A percentile compares a stretch with the other conserved stretches of the same genome.
Evolutionary conservation across 2,797 vertebrate species (phyloP).

Genomic region (Strix occidentalis): DNA sequence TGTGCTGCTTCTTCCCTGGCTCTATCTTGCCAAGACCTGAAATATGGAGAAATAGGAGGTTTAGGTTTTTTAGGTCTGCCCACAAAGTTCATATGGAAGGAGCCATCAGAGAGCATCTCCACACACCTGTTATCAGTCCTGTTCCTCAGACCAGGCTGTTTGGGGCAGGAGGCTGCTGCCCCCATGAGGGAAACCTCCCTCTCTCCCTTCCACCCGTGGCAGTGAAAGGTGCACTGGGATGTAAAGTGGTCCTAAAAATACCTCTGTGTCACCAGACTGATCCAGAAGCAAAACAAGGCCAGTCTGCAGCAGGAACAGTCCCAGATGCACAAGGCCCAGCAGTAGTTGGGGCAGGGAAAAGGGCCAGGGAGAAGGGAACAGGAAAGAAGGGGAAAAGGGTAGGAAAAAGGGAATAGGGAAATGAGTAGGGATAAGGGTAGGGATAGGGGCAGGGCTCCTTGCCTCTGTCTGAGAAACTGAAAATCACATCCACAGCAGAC

Average conservation of each 20-base stretch:
- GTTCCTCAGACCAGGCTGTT: neutral
- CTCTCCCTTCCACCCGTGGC: neutral
- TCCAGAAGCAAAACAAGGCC: neutral
- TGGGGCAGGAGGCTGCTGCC: neutral
- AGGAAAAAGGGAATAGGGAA: neutral
- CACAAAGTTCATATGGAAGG: neutral
- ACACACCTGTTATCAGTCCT: accelerated
- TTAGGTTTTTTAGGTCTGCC: neutral
- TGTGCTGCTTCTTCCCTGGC: constrained; percentile 68
- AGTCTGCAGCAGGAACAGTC: neutral
- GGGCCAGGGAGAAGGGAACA: neutral
- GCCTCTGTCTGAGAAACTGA: neutral
- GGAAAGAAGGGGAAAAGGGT: neutral
- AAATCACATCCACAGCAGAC: neutral
- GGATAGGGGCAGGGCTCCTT: neutral
- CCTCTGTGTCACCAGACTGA: neutral
- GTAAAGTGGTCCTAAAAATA: neutral
- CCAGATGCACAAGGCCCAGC: neutral
- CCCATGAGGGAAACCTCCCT: neutral
- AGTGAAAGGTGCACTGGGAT: neutral
- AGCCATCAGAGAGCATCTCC: neutral
- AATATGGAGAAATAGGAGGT: neutral
- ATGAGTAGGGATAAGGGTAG: neutral
- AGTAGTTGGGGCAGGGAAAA: neutral
- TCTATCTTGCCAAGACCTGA: constrained; percentile 76